phyloP scores from a whole-genome alignment of 2,113 vertebrate species.

The Stomatorhinus ivindoensis region DNA sequence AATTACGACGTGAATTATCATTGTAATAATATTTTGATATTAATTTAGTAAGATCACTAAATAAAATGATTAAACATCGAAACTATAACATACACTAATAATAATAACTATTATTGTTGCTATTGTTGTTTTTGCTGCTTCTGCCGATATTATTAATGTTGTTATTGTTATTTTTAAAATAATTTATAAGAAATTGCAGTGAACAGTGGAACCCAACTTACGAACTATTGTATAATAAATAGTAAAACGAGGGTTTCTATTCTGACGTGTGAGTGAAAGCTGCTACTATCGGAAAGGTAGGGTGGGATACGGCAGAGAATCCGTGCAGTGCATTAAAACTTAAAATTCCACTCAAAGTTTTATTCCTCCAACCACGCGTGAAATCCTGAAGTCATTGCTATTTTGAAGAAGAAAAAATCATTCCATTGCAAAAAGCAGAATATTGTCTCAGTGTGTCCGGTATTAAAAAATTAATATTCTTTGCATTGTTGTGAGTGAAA shows the following conservation, averaged over 20 bases:
- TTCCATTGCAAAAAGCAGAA: constrained; percentile 77
- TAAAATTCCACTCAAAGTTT: constrained; percentile 68
- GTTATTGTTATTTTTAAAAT: background rate
- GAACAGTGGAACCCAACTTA: background rate
- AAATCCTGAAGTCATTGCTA: constrained; percentile 94
- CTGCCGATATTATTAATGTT: background rate
- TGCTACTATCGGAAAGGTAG: background rate
- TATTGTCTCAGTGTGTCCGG: constrained; percentile 71
- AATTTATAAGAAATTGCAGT: background rate
- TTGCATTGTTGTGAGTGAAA: constrained; percentile 54
- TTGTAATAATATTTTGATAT: background rate
- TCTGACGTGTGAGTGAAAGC: background rate
- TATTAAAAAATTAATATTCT: constrained; percentile 78
- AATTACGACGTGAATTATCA: background rate
- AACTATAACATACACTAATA: background rate
- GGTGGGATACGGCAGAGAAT: constrained; percentile 76
- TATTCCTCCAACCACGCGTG: constrained; percentile 85
- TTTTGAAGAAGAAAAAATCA: constrained; percentile 90
- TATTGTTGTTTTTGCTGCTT: background rate
- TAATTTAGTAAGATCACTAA: background rate
- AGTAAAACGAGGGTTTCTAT: background rate
- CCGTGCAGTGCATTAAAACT: constrained; percentile 82
- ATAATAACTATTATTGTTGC: background rate
- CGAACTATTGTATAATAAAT: background rate
- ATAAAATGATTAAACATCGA: background rate